These are phyloP conservation scores for Prinia subflava DNA, from an alignment of 2,113 vertebrate genomes.

Conservation along the genomic window DNA sequence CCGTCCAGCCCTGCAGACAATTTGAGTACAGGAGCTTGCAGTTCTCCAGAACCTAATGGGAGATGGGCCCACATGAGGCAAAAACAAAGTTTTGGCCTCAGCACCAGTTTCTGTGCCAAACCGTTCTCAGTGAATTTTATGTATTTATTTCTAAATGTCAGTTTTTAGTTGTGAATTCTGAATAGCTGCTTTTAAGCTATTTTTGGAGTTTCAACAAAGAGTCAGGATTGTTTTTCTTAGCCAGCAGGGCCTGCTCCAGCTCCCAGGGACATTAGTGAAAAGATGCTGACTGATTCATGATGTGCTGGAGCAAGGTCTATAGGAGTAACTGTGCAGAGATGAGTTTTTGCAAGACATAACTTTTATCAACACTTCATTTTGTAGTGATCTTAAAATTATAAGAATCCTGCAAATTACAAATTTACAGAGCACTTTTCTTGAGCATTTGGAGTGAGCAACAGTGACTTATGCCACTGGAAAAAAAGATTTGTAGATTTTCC, in stretches of 20 bases:
- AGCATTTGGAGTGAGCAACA: background rate
- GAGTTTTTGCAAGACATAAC: background rate
- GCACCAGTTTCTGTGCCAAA: background rate
- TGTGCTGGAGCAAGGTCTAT: background rate
- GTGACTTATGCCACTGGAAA: background rate
- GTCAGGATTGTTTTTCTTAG: background rate
- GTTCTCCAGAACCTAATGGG: background rate
- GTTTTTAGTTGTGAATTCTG: background rate
- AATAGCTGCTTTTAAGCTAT: background rate
- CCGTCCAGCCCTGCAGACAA: accelerated
- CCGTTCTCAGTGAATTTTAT: background rate
- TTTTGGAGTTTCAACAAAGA: background rate
- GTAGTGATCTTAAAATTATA: background rate
- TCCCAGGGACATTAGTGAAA: background rate
- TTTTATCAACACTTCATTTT: background rate
- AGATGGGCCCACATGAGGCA: background rate
- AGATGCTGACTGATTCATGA: background rate
- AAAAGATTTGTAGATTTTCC: background rate
- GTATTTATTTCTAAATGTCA: background rate
- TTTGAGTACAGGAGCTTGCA: background rate
- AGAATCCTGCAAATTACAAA: background rate
- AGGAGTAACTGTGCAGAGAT: background rate
- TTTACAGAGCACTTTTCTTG: background rate
- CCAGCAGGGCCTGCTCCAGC: background rate
- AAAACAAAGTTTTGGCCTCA: background rate